These are phyloP conservation scores for Chaenogobius annularis DNA, from an alignment of 2,113 vertebrate genomes.

Conservation along the genomic window DNA sequence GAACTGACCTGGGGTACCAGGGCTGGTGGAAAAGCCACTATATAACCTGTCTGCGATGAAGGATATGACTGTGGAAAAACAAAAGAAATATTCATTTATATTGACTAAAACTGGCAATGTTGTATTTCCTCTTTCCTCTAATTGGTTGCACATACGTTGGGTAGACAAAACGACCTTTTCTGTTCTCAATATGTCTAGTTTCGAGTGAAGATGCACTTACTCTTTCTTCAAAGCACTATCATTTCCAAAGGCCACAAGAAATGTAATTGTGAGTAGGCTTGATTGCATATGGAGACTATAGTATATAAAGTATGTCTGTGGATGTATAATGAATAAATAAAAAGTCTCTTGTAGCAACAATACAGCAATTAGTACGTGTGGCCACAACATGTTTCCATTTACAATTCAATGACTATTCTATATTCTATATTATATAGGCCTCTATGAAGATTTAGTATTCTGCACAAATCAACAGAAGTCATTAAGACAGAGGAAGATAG, in stretches of 20 bases:
- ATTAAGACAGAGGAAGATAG: conserved; percentile 38
- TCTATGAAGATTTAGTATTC: conserved; percentile 53
- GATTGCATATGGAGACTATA: background rate
- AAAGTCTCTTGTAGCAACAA: background rate
- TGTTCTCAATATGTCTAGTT: background rate
- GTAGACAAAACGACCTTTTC: background rate
- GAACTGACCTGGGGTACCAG: no score
- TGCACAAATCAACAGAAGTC: conserved; percentile 40
- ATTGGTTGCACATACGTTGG: no score
- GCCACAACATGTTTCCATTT: conserved; percentile 5
- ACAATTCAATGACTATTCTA: conserved; percentile 22
- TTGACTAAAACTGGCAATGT: background rate
- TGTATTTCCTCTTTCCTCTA: background rate
- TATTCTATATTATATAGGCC: conserved; percentile 35
- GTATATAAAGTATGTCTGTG: background rate
- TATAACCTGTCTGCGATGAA: no score
- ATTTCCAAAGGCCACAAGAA: background rate
- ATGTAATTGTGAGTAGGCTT: background rate
- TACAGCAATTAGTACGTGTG: background rate
- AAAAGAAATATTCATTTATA: conserved; percentile 2
- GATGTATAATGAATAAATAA: background rate
- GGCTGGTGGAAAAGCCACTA: no score
- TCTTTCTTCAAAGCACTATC: background rate
- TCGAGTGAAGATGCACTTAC: background rate
- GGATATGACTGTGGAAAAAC: no score